Evolutionary conservation across 1,140 invertebrate genomes (phyloP).

Genomic region (Ceratosolen solmsi): DNA sequence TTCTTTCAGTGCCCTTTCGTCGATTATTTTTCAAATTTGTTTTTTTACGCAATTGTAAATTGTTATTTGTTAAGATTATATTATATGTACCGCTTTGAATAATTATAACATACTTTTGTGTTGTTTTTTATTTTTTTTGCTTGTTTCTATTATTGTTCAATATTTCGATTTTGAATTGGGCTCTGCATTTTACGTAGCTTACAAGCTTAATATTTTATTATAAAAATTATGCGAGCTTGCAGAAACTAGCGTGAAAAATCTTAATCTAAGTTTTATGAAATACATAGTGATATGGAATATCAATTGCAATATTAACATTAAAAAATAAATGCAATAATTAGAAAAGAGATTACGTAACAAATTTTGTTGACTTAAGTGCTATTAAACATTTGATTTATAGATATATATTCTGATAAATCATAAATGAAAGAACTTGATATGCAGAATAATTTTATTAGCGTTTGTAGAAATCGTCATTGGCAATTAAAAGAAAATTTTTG

Average conservation of each 20-base stretch:
- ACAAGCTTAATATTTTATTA: neutral
- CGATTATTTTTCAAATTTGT: too few species aligned
- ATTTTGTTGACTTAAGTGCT: neutral
- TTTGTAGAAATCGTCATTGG: neutral
- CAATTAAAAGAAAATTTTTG: neutral
- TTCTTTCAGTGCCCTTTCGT: too few species aligned
- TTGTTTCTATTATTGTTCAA: too few species aligned
- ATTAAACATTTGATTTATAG: neutral
- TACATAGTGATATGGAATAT: neutral
- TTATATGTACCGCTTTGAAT: too few species aligned
- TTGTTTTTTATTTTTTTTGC: too few species aligned
- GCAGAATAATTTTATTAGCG: neutral
- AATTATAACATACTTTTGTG: too few species aligned
- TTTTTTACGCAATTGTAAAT: too few species aligned
- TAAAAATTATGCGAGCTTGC: neutral
- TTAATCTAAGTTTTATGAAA: neutral
- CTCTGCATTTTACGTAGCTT: slow-evolving; percentile 7
- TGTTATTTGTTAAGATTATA: too few species aligned
- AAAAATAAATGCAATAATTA: neutral
- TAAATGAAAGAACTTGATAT: neutral
- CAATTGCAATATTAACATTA: neutral
- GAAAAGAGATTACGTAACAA: neutral
- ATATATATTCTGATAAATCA: neutral
- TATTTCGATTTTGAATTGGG: too few species aligned
- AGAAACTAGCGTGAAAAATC: too few species aligned